Evolutionary conservation across 2,113 vertebrate species (phyloP).

Genomic region (Anarhynchus alexandrinus): DNA sequence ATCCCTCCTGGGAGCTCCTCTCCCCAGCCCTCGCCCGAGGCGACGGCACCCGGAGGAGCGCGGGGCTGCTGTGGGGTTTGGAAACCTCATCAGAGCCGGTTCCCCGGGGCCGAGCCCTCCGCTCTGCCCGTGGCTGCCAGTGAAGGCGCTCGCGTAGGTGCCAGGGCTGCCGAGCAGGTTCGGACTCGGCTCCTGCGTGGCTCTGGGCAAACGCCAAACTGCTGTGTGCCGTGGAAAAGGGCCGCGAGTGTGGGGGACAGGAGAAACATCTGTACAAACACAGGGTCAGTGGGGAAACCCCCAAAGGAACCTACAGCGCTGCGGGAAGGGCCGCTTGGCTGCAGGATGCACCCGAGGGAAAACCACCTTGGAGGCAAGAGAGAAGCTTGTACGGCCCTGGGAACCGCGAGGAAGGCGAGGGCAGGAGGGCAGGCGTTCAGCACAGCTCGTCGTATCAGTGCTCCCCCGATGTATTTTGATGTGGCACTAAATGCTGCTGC

Average conservation of each 20-base stretch:
- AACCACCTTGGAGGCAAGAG: not conserved
- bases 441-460: fast-evolving
- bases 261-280: not conserved
- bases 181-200: not conserved
- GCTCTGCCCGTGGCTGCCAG: not conserved
- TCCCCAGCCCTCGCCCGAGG: not conserved
- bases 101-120: not conserved
- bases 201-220: not conserved
- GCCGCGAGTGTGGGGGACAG: not conserved
- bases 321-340: not conserved
- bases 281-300: not conserved
- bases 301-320: not conserved
- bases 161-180: not conserved
- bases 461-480: fast-evolving
- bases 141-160: not conserved
- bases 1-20: not conserved
- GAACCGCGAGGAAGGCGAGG: not conserved
- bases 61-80: not conserved
- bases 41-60: fast-evolving
- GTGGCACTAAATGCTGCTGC: fast-evolving
- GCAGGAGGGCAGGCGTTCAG: not conserved
- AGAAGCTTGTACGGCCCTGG: not conserved
- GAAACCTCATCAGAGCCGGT: not conserved
- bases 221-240: not conserved
- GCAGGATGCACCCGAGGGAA: not conserved